These are phyloP conservation scores for Hydractinia symbiolongicarpus DNA, from an alignment of 30 jellyfish, hydroid and myxozoan genomes.

Conservation along the genomic window DNA sequence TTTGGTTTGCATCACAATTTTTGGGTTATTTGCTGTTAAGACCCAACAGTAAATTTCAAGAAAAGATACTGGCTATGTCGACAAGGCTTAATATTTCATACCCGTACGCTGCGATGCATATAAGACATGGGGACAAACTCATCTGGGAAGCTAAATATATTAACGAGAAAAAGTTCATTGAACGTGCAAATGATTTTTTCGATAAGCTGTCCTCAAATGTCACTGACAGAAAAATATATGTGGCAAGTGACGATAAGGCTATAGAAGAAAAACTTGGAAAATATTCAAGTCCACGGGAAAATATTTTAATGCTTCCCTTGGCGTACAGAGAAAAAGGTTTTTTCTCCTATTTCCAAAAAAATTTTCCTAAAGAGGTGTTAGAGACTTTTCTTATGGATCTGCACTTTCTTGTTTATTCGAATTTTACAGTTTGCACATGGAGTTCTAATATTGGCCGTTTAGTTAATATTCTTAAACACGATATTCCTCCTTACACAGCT, in stretches of 20 bases:
- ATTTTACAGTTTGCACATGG: constrained; percentile 1
- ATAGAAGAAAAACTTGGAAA: background rate
- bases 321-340: constrained; percentile 7
- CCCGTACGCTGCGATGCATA: constrained; percentile 29
- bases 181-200: constrained; percentile 1
- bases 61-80: too few species aligned
- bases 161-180: background rate
- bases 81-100: background rate
- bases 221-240: background rate
- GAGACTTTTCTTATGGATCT: constrained; percentile 10
- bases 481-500: background rate
- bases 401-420: background rate
- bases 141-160: constrained; percentile 16
- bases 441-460: background rate
- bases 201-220: constrained; percentile 3
- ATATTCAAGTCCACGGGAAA: background rate
- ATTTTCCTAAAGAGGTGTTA: constrained; percentile 5
- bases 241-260: constrained; percentile 1
- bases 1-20: constrained; percentile 14
- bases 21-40: background rate
- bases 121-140: constrained; percentile 24
- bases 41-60: background rate
- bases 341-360: background rate
- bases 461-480: background rate
- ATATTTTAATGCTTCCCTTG: background rate